Evolutionary conservation across 2,797 vertebrate species (phyloP).

Genomic region (Myotis planiceps): DNA sequence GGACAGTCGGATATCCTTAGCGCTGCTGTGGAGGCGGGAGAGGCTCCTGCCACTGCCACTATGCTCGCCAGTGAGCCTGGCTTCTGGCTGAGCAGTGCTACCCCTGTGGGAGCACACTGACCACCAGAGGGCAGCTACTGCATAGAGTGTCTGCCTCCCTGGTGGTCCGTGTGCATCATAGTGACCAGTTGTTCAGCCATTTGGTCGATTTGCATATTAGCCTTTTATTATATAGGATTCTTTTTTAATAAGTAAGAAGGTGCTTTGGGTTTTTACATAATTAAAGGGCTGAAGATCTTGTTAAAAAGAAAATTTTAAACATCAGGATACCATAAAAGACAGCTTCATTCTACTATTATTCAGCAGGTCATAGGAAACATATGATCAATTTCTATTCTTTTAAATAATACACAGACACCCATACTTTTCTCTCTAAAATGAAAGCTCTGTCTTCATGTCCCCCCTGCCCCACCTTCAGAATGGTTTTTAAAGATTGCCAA

Average conservation of each 20-base stretch:
- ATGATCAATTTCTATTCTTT: conserved; percentile 19
- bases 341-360: not conserved
- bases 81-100: too few relatives aligned
- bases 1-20: too few relatives aligned
- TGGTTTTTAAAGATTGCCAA: conserved; percentile 43
- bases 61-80: too few relatives aligned
- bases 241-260: not conserved
- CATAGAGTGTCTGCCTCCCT: too few relatives aligned
- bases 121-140: too few relatives aligned
- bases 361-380: not conserved
- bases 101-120: too few relatives aligned
- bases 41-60: too few relatives aligned
- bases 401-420: not conserved
- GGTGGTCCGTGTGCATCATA: too few relatives aligned
- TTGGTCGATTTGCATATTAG: too few relatives aligned
- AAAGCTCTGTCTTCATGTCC: not conserved
- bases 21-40: too few relatives aligned
- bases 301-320: not conserved
- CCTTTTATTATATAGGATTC: too few relatives aligned
- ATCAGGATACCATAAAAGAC: not conserved
- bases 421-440: conserved; percentile 24
- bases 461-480: not conserved
- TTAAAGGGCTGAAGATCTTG: not conserved
- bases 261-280: not conserved
- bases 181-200: too few relatives aligned